Conservation (phyloP, 1,140 invertebrate species). For the Hermatobates lingyangjiaoensis region DNA sequence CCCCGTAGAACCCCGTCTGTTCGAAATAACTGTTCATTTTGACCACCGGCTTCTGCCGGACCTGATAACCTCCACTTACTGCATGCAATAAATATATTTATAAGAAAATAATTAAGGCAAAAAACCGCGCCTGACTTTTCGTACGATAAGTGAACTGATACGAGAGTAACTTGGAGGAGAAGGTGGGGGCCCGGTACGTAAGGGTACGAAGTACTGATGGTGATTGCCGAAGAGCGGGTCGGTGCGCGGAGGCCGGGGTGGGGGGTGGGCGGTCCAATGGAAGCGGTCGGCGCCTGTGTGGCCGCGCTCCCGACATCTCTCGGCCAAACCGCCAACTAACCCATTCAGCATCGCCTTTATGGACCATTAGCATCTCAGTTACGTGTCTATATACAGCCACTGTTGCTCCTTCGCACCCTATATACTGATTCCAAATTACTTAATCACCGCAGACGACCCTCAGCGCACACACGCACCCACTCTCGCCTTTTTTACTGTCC, state of each 20-base stretch:
- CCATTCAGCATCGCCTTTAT: slow-evolving; percentile 3
- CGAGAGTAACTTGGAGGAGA: background rate
- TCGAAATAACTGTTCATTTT: slow-evolving; percentile 91
- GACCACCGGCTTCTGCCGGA: slow-evolving; percentile 17
- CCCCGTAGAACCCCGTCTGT: slow-evolving; percentile 80
- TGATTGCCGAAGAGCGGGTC: background rate
- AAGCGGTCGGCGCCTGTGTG: slow-evolving; percentile 3
- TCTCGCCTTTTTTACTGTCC: too few species aligned
- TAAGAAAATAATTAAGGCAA: background rate
- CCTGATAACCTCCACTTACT: background rate
- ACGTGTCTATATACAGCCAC: slow-evolving; percentile 1
- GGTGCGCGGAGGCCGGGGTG: background rate
- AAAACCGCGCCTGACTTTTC: too few species aligned
- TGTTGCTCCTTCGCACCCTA: background rate
- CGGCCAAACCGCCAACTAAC: background rate
- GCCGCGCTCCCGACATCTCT: slow-evolving; percentile 2
- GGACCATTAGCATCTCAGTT: slow-evolving; percentile 4
- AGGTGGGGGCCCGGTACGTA: background rate
- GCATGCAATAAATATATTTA: background rate
- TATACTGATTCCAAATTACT: too few species aligned
- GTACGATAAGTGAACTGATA: background rate
- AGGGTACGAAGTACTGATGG: background rate
- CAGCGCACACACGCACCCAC: too few species aligned
- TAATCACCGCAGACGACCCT: too few species aligned
- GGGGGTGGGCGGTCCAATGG: slow-evolving; percentile 4